These are phyloP conservation scores for Diachrysia chrysitis DNA, from an alignment of 2,888 invertebrate genomes.

Conservation along the genomic window DNA sequence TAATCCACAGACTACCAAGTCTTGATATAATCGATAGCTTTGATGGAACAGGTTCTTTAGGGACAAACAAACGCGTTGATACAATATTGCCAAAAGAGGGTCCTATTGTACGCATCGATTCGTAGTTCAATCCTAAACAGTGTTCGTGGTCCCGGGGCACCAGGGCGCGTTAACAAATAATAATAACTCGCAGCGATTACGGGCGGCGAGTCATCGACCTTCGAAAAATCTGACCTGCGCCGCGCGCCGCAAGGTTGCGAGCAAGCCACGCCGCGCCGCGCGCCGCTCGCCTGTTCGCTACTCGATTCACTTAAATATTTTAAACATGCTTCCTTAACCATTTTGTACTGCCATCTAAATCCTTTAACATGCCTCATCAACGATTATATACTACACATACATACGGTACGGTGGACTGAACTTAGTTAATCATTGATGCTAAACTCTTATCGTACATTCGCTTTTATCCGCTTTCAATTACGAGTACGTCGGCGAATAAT, in stretches of 20 bases:
- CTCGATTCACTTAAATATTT: constrained; percentile 59
- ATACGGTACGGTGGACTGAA: constrained; percentile 34
- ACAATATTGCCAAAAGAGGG: constrained; percentile 54
- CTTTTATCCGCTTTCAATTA: constrained; percentile 62
- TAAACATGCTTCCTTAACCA: constrained; percentile 46
- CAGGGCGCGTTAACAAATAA: constrained; percentile 80
- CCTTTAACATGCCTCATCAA: constrained; percentile 32
- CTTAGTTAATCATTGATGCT: constrained; percentile 40
- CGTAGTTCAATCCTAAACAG: constrained; percentile 57
- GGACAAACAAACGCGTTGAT: constrained; percentile 39
- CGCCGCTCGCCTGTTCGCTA: constrained; percentile 44
- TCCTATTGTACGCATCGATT: constrained; percentile 63
- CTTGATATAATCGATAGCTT: constrained; percentile 22
- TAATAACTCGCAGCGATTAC: constrained; percentile 83
- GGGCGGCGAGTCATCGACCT: constrained; percentile 87
- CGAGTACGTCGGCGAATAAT: constrained; percentile 25
- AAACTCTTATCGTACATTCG: constrained; percentile 76
- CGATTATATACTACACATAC: constrained; percentile 30
- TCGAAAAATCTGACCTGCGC: constrained; percentile 88
- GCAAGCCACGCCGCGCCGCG: constrained; percentile 48
- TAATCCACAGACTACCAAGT: too few relatives aligned
- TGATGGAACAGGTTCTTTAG: constrained; percentile 42
- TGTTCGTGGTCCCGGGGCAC: constrained; percentile 61
- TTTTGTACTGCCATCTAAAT: constrained; percentile 28
- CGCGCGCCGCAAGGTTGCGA: constrained; percentile 84